phyloP scores from a whole-genome alignment of 2,888 invertebrate genomes.

The Nezara viridula region DNA sequence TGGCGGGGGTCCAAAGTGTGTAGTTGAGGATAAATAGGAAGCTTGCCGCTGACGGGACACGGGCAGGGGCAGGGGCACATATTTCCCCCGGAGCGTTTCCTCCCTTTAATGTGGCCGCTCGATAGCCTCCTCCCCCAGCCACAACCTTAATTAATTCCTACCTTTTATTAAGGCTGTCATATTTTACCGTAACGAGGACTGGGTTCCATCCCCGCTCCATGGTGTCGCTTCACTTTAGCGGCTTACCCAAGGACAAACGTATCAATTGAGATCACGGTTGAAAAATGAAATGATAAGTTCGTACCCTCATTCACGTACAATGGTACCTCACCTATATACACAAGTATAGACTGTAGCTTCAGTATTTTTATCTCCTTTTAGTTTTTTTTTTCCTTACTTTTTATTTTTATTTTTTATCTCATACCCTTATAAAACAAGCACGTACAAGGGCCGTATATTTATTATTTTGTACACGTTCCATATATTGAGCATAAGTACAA shows the following conservation, averaged over 20 bases:
- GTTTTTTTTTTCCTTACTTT: too few relatives aligned
- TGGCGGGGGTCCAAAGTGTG: conserved; percentile 52
- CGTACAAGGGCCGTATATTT: too few relatives aligned
- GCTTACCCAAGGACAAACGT: background rate
- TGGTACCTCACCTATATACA: too few relatives aligned
- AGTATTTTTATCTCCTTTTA: too few relatives aligned
- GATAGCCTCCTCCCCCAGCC: conserved; percentile 3
- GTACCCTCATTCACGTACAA: too few relatives aligned
- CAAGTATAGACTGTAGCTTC: too few relatives aligned
- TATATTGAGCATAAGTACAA: too few relatives aligned
- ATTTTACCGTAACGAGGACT: conserved; percentile 24
- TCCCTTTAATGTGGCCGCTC: conserved; percentile 43
- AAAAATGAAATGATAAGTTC: background rate
- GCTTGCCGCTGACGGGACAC: conserved; percentile 47
- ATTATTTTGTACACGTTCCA: too few relatives aligned
- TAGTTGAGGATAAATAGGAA: conserved; percentile 50
- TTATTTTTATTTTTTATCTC: too few relatives aligned
- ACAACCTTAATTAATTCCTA: conserved; percentile 29
- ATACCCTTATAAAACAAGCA: too few relatives aligned
- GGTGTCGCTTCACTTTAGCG: background rate
- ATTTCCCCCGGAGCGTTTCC: conserved; percentile 45
- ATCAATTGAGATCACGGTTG: background rate
- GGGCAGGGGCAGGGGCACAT: conserved; percentile 36
- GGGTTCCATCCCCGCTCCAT: background rate
- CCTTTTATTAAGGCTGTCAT: conserved; percentile 40